Conservation (phyloP, 1,140 invertebrate genomes). For the Helicoverpa armigera region DNA sequence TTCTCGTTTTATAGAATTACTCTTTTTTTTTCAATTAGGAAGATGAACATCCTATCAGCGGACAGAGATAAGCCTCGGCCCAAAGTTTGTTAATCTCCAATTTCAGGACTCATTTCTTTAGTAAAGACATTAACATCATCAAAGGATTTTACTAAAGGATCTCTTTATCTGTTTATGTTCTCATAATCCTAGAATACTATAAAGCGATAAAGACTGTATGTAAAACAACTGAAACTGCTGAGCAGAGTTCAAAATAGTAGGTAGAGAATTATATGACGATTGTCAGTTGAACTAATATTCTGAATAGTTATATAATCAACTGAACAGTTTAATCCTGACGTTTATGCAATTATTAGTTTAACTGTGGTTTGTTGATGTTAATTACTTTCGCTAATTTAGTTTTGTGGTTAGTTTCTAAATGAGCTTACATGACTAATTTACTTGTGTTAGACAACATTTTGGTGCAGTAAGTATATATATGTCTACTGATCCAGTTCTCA, state of each 20-base stretch:
- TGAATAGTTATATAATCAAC: no score
- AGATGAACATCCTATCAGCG: background rate
- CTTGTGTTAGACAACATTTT: background rate
- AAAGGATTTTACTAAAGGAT: constrained; percentile 4
- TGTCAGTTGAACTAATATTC: no score
- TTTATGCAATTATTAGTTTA: constrained; percentile 13
- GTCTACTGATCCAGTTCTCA: no score
- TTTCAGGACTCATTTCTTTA: constrained; percentile 8
- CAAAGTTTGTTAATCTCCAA: constrained; percentile 5
- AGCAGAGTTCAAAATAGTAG: no score
- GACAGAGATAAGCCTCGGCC: background rate
- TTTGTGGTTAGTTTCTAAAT: background rate
- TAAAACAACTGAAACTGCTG: no score
- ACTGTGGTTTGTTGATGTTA: constrained; percentile 1
- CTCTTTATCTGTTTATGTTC: no score
- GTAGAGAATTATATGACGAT: no score
- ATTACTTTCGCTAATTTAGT: constrained; percentile 10
- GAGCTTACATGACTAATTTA: no score
- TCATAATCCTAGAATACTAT: no score
- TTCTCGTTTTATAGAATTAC: no score
- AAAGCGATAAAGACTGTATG: no score
- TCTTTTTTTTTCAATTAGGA: background rate
- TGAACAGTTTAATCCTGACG: constrained; percentile 1
- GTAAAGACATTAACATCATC: background rate
- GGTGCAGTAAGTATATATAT: background rate